A percentile compares a stretch with the other conserved stretches of the same genome.
phyloP scores from a whole-genome alignment of 2,113 vertebrate species.

The Porphyrio hochstetteri region DNA sequence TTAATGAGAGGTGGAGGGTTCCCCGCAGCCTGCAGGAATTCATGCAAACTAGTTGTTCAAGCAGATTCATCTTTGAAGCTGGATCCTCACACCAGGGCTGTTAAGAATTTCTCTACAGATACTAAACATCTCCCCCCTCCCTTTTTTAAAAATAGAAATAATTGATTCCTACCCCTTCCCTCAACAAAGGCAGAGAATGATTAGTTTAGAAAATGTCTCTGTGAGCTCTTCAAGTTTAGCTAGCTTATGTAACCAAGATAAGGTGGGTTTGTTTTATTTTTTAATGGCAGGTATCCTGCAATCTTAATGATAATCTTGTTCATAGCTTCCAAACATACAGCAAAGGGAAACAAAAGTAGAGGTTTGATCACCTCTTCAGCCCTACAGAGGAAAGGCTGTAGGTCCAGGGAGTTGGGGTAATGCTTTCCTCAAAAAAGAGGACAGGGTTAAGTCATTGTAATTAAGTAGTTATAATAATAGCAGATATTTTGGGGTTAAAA shows the following conservation, averaged over 20 bases:
- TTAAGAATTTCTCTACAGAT: not conserved
- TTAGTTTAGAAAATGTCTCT: not conserved
- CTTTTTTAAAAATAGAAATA: not conserved
- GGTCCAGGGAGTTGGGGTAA: not conserved
- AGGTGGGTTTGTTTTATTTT: not conserved
- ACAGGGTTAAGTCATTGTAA: not conserved
- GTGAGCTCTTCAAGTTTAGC: not conserved
- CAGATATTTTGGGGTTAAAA: not conserved
- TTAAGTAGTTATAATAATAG: not conserved
- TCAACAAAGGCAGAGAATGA: not conserved
- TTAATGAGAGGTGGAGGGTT: not conserved
- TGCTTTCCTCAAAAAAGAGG: not conserved
- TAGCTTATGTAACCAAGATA: not conserved
- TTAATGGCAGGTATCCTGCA: not conserved
- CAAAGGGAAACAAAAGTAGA: not conserved
- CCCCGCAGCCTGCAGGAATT: not conserved
- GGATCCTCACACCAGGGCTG: not conserved
- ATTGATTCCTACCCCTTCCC: not conserved
- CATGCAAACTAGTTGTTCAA: not conserved
- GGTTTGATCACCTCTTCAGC: not conserved
- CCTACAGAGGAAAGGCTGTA: not conserved
- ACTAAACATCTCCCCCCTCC: accelerated
- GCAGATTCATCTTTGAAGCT: not conserved
- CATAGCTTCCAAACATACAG: not conserved
- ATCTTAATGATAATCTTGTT: not conserved